A percentile compares a stretch with the other conserved stretches of the same genome.
These are phyloP conservation scores for Xiphydria camelus DNA, from an alignment of 2,888 invertebrate genomes.

Conservation along the genomic window DNA sequence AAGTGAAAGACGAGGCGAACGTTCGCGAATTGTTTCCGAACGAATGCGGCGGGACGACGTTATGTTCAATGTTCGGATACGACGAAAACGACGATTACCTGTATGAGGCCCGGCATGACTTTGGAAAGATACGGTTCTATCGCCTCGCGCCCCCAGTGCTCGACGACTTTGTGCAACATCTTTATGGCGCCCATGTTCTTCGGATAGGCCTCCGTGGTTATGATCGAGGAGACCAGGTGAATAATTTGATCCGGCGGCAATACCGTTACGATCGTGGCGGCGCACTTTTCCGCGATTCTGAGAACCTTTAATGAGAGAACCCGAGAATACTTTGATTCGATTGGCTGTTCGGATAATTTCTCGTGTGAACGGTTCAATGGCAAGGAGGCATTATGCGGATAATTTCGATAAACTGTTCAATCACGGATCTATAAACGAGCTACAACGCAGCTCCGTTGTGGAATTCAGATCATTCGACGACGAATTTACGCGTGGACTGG, in stretches of 20 bases:
- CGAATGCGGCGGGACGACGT: not conserved
- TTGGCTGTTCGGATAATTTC: no score
- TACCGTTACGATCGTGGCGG: conserved; percentile 74
- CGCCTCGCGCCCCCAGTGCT: conserved; percentile 72
- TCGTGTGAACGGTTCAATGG: no score
- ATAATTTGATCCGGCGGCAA: conserved; percentile 81
- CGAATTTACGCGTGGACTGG: no score
- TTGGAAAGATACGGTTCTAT: conserved; percentile 75
- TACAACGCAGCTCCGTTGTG: no score
- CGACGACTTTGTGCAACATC: conserved; percentile 83
- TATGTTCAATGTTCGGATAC: not conserved
- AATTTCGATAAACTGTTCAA: no score
- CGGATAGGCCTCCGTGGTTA: conserved; percentile 85
- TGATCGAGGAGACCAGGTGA: conserved; percentile 79
- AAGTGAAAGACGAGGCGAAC: no score
- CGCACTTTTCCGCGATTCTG: conserved; percentile 84
- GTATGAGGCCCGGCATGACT: conserved; percentile 86
- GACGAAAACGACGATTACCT: conserved; percentile 61
- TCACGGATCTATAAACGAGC: no score
- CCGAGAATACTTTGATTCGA: no score
- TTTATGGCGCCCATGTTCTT: conserved; percentile 91
- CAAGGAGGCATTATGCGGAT: no score
- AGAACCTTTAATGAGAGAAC: no score
- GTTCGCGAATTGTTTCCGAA: not conserved
- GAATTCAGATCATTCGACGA: no score